Conservation (phyloP, 1,140 invertebrate species). For the Drosophila erecta region DNA sequence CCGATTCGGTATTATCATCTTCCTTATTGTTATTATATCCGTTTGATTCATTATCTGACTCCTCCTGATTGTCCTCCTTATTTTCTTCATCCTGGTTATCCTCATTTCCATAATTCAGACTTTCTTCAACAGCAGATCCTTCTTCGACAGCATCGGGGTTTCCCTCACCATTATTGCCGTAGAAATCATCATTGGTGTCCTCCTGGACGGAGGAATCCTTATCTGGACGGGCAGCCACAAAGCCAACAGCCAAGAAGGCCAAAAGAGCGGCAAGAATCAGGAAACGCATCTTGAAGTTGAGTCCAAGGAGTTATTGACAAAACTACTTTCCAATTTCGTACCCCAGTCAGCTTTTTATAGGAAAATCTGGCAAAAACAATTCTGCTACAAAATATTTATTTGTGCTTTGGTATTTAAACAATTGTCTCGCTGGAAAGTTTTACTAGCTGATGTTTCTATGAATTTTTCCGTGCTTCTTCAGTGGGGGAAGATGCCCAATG, state of each 20-base stretch:
- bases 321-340: conserved; percentile 29
- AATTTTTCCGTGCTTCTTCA: too few species aligned
- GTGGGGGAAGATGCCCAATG: too few species aligned
- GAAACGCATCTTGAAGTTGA: conserved; percentile 27
- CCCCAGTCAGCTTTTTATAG: conserved; percentile 12
- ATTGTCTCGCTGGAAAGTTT: conserved; percentile 40
- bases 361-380: conserved; percentile 7
- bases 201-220: conserved; percentile 12
- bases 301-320: conserved; percentile 6
- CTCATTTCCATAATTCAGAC: neutral
- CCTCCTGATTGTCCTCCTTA: neutral
- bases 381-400: conserved; percentile 26
- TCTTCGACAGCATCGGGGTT: neutral
- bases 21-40: neutral
- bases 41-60: neutral
- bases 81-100: neutral
- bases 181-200: neutral
- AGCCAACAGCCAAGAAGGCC: conserved; percentile 24
- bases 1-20: neutral
- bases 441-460: too few species aligned
- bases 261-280: conserved; percentile 23
- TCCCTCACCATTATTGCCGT: neutral
- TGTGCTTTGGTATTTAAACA: conserved; percentile 30
- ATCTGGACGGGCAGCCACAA: conserved; percentile 28
- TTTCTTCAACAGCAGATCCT: neutral